These are phyloP conservation scores for Diplolepis rosae DNA, from an alignment of 2,888 invertebrate species.

Conservation along the genomic window DNA sequence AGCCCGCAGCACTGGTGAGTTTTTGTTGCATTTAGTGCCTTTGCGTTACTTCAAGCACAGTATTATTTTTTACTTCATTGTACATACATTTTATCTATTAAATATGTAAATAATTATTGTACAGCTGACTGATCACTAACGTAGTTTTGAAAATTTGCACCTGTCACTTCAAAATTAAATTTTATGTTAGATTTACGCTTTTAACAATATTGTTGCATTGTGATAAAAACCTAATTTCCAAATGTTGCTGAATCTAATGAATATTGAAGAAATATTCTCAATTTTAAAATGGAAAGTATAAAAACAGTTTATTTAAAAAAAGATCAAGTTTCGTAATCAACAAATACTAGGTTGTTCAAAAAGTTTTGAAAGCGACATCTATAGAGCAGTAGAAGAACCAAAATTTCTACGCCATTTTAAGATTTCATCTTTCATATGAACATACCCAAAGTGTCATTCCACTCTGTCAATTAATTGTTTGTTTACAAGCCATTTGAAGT, in stretches of 20 bases:
- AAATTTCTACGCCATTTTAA: too few species aligned
- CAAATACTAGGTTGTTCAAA: too few species aligned
- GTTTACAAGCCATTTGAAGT: too few species aligned
- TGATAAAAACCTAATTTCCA: not conserved
- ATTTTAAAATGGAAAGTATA: not conserved
- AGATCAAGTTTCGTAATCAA: too few species aligned
- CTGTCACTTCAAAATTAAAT: conserved; percentile 20
- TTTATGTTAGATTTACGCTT: not conserved
- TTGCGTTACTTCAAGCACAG: not conserved
- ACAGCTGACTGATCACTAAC: conserved; percentile 21
- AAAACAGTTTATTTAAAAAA: too few species aligned
- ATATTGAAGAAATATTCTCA: not conserved
- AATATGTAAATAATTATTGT: conserved; percentile 16
- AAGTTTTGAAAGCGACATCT: too few species aligned
- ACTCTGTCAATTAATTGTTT: too few species aligned
- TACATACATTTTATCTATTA: conserved; percentile 17
- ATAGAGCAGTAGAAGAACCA: too few species aligned
- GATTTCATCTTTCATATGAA: too few species aligned
- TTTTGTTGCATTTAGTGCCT: conserved; percentile 35
- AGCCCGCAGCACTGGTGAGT: conserved; percentile 69
- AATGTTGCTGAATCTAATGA: not conserved
- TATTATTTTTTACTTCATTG: conserved; percentile 11
- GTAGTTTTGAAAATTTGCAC: conserved; percentile 5
- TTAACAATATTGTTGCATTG: not conserved
- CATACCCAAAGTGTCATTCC: too few species aligned